Evolutionary conservation across 1,140 invertebrate species (phyloP), one percentile per base, ranked within the genome.

Genomic region (Temnothorax curvispinosus): DNA sequence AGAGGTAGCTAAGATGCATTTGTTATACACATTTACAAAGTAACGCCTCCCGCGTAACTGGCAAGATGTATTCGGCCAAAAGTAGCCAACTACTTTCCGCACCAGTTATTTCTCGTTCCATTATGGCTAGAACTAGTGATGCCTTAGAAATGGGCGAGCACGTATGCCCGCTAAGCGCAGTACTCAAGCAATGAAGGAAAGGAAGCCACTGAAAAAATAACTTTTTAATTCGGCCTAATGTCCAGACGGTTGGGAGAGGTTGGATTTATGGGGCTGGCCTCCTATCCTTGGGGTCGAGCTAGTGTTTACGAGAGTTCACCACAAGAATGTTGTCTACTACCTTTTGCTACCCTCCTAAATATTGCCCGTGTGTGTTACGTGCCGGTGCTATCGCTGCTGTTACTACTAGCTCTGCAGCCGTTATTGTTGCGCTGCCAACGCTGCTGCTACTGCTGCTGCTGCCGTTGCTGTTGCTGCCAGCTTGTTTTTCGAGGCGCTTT

Each of bases 401-500:
- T 82, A 77, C 88, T 74, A 90, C 85, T 85, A 47, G 71, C 75
- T 78, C 35, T 62, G 74, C 77, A 67, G 38, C 54, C 56, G 15
- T 54, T 41, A 54, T 52, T 15, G 77, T 9, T 56, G 71, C 85
- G 64, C 60, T 69, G 54, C 27, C 52, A 65, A 35, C 58, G 72
- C n/a, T 32, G 87, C 18, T 64, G 65, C 50, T 72, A 65, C 56
- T 58, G 77, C n/a, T 21, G 87, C 18, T 64, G 65, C 56, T 76
- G 50, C 62, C 32, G 67, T 77, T 47, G 87, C 85, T 87, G 87
- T 86, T 62, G 88, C 87, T 91, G 82, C 85, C 75, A 86, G 91
- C 88, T 90, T 94, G 93, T 94, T 95, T 94, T 95, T 94, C 92
- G 87, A 91, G 91, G 89, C 87, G 92, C 89, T 94, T 94, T 94